Evolutionary conservation across 2,113 vertebrate genomes (phyloP), one percentile per base, ranked within the genome.

Genomic region (Sisor rabdophorus): DNA sequence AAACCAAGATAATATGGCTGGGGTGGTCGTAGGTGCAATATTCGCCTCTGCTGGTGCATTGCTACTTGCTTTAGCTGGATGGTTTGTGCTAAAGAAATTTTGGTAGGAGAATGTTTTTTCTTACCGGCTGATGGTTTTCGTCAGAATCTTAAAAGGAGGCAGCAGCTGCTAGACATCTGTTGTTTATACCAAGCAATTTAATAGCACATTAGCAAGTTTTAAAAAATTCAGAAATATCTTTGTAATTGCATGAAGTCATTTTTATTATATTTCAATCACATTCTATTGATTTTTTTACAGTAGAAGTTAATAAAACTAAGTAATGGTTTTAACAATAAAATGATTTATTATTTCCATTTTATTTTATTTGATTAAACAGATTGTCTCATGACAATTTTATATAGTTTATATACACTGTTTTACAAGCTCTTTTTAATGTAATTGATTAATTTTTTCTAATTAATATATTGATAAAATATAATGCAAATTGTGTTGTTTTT

Each of bases 81-180:
- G 91, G 87, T 88, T 90, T 13, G 32, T 76, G 44, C 26, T 92
- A 48, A 91, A 89, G 85, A 89, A 83, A 75, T 84, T 78, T 80
- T 81, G 81, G 60, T 85, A 63, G 71, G 16, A 3, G 0, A 79
- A 78, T 60, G 73, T 75, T 30, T 44, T 80, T 52, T 58, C 64
- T 71, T 75, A 30, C 44, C 79, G 53, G 54, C 68, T 71, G 78
- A 17, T 1, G 3, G 67, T 26, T 85, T 87, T 65, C 32, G 7
- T 36, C 32, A 36, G 40, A 80, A 71, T 86, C 32, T 36, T 36
- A 36, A 60, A 80, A 26, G 24, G 28, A 67, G 59, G 30, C 54
- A 52, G n/a, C 19, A 73, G 56, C 54, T 68, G 53, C 69, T 20
- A 1, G 2, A 44, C 72, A 71, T 76, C 72, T 75, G 54, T 22